Percentiles rank a stretch among this genome's conserved stretches.
phyloP scores from a whole-genome alignment of 2,113 vertebrate genomes.

The Eleginops maclovinus region DNA sequence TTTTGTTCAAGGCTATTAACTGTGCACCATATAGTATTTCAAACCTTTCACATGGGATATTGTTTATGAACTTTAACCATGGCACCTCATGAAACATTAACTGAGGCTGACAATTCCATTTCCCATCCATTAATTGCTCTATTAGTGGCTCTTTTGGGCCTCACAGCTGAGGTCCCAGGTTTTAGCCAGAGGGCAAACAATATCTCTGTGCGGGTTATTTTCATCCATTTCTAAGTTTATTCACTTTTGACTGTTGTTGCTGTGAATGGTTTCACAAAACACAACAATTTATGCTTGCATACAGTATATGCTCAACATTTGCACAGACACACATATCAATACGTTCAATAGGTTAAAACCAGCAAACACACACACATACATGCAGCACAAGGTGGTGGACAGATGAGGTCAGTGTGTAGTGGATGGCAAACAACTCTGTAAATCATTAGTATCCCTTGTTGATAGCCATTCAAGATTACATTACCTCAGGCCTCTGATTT shows the following conservation, averaged over 20 bases:
- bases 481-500: constrained; percentile 61
- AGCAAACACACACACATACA: not conserved
- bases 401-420: constrained; percentile 15
- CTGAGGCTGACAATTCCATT: constrained; percentile 40
- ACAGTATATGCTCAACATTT: not conserved
- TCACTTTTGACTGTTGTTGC: constrained; percentile 25
- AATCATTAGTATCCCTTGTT: constrained; percentile 56
- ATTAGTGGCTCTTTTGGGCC: constrained; percentile 38
- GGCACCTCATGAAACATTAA: constrained; percentile 17
- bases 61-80: constrained; percentile 21
- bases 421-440: constrained; percentile 50
- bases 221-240: constrained; percentile 11
- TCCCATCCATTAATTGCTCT: constrained; percentile 38
- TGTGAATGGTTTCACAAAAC: not conserved
- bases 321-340: not conserved
- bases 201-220: constrained; percentile 33
- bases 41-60: not conserved
- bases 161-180: constrained; percentile 46
- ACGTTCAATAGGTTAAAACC: not conserved
- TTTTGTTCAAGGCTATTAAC: not conserved
- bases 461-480: constrained; percentile 51
- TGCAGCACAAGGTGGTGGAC: not conserved
- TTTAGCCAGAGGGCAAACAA: constrained; percentile 42
- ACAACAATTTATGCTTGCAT: not conserved
- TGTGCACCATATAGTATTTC: not conserved